These are phyloP conservation scores for Rhipidura dahli DNA, from an alignment of 2,113 vertebrate species.

Conservation along the genomic window DNA sequence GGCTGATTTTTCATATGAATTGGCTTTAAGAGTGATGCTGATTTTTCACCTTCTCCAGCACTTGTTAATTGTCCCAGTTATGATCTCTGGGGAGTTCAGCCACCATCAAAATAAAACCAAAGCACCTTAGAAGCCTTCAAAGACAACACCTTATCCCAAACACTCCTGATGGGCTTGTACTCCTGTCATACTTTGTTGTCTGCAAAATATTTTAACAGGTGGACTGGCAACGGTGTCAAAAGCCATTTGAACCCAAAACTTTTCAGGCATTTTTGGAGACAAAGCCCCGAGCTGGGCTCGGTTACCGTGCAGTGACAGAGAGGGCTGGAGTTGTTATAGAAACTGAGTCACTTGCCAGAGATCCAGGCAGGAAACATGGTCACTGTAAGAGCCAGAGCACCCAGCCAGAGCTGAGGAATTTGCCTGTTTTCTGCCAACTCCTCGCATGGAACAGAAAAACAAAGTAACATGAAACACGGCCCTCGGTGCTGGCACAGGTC, in stretches of 20 bases:
- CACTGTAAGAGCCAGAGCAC: neutral
- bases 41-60: neutral
- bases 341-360: neutral
- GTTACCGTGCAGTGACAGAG: neutral
- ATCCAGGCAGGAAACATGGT: constrained; percentile 32
- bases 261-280: neutral
- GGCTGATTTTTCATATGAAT: neutral
- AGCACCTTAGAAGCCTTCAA: neutral
- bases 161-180: neutral
- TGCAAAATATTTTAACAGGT: constrained; percentile 34
- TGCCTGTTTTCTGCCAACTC: constrained; percentile 31
- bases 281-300: neutral
- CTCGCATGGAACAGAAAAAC: constrained; percentile 12
- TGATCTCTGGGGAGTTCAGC: neutral
- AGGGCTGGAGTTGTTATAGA: neutral
- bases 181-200: neutral
- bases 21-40: neutral
- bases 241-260: neutral
- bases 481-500: neutral
- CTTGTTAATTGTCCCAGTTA: neutral
- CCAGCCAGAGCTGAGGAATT: constrained; percentile 37
- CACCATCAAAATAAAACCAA: neutral
- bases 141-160: neutral
- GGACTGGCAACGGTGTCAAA: neutral
- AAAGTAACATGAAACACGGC: neutral